Evolutionary conservation across 2,797 vertebrate species (phyloP).

Genomic region (Acanthurus tractus): DNA sequence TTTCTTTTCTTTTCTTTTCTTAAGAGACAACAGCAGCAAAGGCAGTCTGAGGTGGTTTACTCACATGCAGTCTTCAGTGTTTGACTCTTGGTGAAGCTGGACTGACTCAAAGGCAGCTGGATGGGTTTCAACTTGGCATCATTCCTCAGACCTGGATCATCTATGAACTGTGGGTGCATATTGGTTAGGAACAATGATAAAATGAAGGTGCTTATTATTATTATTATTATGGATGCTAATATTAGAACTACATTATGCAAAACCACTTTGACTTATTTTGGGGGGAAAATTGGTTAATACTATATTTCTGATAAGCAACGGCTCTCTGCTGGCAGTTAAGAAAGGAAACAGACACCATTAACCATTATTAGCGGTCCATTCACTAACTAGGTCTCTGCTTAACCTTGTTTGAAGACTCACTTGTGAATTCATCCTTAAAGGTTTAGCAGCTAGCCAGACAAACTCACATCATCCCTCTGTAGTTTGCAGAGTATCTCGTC

Average conservation of each 20-base stretch:
- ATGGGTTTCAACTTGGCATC: slow-evolving; percentile 82
- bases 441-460: background rate
- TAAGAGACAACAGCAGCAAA: background rate
- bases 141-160: slow-evolving; percentile 84
- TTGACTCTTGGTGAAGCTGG: slow-evolving; percentile 55
- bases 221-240: background rate
- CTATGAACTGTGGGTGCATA: slow-evolving; percentile 78
- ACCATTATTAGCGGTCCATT: no score
- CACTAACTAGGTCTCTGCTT: no score
- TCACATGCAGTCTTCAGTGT: slow-evolving; percentile 55
- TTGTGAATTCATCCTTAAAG: background rate
- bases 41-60: slow-evolving; percentile 9
- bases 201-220: background rate
- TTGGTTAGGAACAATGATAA: background rate
- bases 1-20: no score
- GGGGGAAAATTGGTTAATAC: background rate
- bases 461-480: slow-evolving; percentile 83
- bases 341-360: background rate
- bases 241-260: background rate
- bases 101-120: slow-evolving; percentile 83
- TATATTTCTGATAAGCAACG: no score
- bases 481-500: slow-evolving; percentile 82
- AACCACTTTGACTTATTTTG: background rate
- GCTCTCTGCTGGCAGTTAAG: background rate
- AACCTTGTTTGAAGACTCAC: no score